Percentiles rank a stretch among this genome's conserved stretches.
These are phyloP conservation scores for Botia almorhae DNA, from an alignment of 2,797 vertebrate genomes.

Conservation along the genomic window DNA sequence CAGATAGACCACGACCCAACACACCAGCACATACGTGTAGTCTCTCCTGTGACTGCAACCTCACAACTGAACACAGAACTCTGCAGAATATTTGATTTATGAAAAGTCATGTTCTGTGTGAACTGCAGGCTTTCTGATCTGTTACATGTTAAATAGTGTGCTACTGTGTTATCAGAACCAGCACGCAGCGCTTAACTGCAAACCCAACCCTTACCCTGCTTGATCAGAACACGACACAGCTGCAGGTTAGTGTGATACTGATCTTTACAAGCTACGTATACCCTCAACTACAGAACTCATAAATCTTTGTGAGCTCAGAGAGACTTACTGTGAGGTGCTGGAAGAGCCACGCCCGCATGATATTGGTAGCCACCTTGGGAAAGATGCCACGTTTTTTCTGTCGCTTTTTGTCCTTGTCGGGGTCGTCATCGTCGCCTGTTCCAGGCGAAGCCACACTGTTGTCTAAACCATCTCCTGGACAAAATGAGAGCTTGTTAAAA, in stretches of 20 bases:
- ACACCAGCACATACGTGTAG: conserved; percentile 36
- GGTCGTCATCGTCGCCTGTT: conserved; percentile 97
- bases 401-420: conserved; percentile 98
- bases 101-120: too few relatives aligned
- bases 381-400: conserved; percentile 99
- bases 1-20: conserved; percentile 79
- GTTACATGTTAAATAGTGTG: too few relatives aligned
- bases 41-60: not conserved
- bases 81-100: too few relatives aligned
- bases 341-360: conserved; percentile 99
- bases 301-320: not conserved
- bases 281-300: not conserved
- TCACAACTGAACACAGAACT: too few relatives aligned
- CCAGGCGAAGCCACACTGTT: conserved; percentile 99
- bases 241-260: too few relatives aligned
- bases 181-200: too few relatives aligned
- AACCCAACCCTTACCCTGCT: too few relatives aligned
- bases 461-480: conserved; percentile 96
- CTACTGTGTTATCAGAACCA: too few relatives aligned
- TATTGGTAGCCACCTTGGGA: conserved; percentile 99
- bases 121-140: too few relatives aligned
- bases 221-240: too few relatives aligned
- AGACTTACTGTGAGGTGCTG: conserved; percentile 98
- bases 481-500: conserved; percentile 65
- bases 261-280: too few relatives aligned